Evolutionary conservation across 1,140 invertebrate species (phyloP).

Genomic region (Drosophila ogumai): DNA sequence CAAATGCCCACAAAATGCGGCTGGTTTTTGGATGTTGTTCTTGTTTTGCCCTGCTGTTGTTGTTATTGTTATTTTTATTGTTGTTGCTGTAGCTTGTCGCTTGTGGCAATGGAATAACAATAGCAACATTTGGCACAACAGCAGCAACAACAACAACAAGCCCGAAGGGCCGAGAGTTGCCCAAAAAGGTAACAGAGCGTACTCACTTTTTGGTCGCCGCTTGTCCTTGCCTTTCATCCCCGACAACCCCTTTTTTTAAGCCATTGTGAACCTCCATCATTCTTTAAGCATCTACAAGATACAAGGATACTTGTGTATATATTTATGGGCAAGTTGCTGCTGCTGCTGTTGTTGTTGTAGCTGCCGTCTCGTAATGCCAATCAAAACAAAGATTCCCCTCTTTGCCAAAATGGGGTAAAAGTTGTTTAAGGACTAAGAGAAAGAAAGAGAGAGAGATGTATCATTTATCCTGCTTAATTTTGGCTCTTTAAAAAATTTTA

Average conservation of each 20-base stretch:
- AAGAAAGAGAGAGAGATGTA: neutral
- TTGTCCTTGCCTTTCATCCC: conserved; percentile 7
- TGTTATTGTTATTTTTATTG: conserved; percentile 21
- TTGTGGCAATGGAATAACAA: conserved; percentile 48
- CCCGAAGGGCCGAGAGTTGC: conserved; percentile 15
- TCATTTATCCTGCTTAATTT: too few relatives aligned
- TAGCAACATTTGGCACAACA: conserved; percentile 39
- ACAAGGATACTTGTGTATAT: conserved; percentile 15
- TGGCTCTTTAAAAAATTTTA: neutral
- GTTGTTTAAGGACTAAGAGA: neutral
- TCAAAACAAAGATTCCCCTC: conserved; percentile 55
- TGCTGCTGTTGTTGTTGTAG: conserved; percentile 24
- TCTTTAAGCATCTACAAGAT: conserved; percentile 25
- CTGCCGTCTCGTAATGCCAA: conserved; percentile 60
- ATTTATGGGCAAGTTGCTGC: neutral
- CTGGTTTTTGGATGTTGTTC: conserved; percentile 49
- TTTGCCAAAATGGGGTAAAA: conserved; percentile 23
- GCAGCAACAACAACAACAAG: neutral
- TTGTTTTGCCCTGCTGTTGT: conserved; percentile 2
- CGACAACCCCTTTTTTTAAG: conserved; percentile 22
- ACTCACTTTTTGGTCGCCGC: conserved; percentile 34
- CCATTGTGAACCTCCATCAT: conserved; percentile 6
- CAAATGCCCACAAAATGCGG: conserved; percentile 78
- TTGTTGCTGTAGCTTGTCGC: conserved; percentile 47
- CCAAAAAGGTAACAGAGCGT: conserved; percentile 67